These are phyloP conservation scores for Gymnopithys bicolor DNA, from an alignment of 2,797 vertebrate genomes.

Conservation along the genomic window DNA sequence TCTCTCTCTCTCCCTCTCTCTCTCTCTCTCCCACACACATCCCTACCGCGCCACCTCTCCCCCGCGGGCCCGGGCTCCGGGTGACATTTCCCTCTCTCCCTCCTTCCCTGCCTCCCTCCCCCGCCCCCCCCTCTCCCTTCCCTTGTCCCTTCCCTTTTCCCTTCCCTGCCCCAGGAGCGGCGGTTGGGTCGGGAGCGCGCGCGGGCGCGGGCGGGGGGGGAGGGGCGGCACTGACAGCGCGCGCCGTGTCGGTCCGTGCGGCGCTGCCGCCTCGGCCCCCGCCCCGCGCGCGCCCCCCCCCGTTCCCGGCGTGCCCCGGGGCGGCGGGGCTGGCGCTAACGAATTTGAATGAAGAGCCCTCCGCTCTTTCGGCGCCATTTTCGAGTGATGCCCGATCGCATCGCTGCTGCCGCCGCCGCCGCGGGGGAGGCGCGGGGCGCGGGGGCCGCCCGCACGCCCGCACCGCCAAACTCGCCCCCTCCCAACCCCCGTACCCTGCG, in stretches of 20 bases:
- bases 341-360: slow-evolving; percentile 97
- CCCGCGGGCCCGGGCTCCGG: background rate
- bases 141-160: background rate
- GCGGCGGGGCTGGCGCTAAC: slow-evolving; percentile 87
- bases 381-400: slow-evolving; percentile 91
- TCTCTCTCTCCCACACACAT: background rate
- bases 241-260: slow-evolving; percentile 17
- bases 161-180: background rate
- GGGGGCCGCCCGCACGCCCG: background rate
- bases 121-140: no score
- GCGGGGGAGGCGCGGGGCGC: slow-evolving; percentile 64
- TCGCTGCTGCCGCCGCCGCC: slow-evolving; percentile 64
- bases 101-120: background rate
- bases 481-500: background rate
- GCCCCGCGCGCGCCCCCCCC: slow-evolving; percentile 36
- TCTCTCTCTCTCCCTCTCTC: background rate
- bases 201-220: background rate
- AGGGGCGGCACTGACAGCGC: slow-evolving; percentile 33
- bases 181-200: background rate
- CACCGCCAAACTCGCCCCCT: background rate
- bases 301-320: slow-evolving; percentile 82
- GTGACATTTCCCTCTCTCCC: background rate
- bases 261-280: slow-evolving; percentile 5
- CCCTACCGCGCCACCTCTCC: slow-evolving; percentile 25
- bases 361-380: slow-evolving; percentile 98